A percentile compares a stretch with the other conserved stretches of the same genome.
Conservation (phyloP, 2,113 vertebrate species). For the Agelaius phoeniceus region DNA sequence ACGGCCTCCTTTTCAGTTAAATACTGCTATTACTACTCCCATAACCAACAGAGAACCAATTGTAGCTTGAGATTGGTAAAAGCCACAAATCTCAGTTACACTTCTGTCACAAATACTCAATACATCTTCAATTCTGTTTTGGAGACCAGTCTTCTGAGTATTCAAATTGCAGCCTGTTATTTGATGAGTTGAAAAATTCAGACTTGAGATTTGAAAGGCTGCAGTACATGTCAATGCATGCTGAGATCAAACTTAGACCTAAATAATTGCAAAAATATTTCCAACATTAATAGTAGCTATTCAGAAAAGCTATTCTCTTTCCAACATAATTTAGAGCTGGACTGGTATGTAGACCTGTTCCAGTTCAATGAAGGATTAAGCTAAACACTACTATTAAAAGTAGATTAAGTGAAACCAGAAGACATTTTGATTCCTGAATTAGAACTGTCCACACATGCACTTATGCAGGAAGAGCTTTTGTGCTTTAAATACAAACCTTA, state of each 20-base stretch:
- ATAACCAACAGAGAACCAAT: not conserved
- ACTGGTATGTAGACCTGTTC: not conserved
- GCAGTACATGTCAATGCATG: not conserved
- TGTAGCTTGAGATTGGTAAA: not conserved
- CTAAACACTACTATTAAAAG: constrained; percentile 33
- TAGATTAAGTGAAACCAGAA: constrained; percentile 40
- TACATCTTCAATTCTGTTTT: not conserved
- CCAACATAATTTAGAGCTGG: not conserved
- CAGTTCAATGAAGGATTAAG: constrained; percentile 44
- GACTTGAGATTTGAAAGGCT: not conserved
- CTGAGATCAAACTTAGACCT: not conserved
- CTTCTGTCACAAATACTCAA: not conserved
- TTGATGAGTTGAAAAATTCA: not conserved
- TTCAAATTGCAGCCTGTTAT: not conserved
- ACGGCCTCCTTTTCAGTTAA: not conserved
- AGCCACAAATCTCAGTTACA: not conserved
- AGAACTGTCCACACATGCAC: not conserved
- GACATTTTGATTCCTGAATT: constrained; percentile 4
- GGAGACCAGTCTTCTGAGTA: not conserved
- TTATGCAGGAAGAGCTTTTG: not conserved
- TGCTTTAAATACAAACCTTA: constrained; percentile 25
- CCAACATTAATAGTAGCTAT: not conserved
- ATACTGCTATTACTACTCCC: not conserved
- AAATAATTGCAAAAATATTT: not conserved
- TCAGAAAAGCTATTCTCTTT: constrained; percentile 8